Base-by-base conservation (phyloP, 2,888 invertebrate species). In the Athalia rosae region DNA sequence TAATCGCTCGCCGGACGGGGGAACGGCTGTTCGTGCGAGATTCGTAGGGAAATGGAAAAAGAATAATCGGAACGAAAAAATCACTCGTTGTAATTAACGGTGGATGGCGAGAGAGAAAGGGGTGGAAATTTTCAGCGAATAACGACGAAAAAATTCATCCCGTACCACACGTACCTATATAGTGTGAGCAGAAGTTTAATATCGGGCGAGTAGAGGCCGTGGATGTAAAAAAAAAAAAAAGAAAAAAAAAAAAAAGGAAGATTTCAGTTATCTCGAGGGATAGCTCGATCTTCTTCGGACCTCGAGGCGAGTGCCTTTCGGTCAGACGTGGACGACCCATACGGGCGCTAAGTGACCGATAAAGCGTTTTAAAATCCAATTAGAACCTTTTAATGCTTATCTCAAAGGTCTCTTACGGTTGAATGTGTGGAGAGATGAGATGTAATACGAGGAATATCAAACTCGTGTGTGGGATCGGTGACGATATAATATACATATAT, bases 311-410 rank as follows among this genome's bases (percentile, higher is more conserved):
- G 63, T 66, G 28, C 15, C 67, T 67, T 67, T 53, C 15, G 28
- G 28, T 28, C 28, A 28, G 28, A 28, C 28, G 8, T 78, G 73
- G 76, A 73, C 80, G 80, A 47, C 45, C 56, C n/a, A 66, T 73
- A 80, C 64, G 80, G 81, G 81, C 83, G 82, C 78, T 84, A 83
- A 87, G 84, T 85, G 85, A 82, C 84, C 82, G 84, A 83, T 85
- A 82, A 84, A 84, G 78, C 80, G 80, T 78, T 82, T 83, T 80
- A 79, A 82, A 84, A 86, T 86, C 81, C 79, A 86, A 85, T 86
- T 86, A 85, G 82, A 81, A 82, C 82, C 82, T 84, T 85, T 84
- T 86, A 83, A 83, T 85, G 81, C 82, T 83, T 84, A 86, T 80
- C 78, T 63, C 74, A 58, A 28, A 28, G 28, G 28, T 28, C 28